Percentiles rank a stretch among this genome's conserved stretches.
Conservation (phyloP, 2,113 vertebrate species). For the Polyodon spathula region DNA sequence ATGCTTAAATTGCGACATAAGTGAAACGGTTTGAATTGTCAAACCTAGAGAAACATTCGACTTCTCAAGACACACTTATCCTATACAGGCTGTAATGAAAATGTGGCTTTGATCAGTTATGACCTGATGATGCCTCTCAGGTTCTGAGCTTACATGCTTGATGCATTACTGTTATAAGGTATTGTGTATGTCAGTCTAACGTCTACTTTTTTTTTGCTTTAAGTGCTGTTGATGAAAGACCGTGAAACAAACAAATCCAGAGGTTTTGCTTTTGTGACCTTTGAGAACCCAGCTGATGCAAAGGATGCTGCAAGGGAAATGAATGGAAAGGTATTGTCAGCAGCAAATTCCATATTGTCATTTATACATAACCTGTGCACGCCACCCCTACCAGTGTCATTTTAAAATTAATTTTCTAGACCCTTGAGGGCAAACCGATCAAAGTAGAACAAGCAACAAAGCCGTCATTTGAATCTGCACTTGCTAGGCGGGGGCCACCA, state of each 20-base stretch:
- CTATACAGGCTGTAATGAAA: conserved; percentile 45
- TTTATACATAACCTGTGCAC: no score
- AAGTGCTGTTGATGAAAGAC: conserved; percentile 95
- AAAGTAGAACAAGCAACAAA: conserved; percentile 98
- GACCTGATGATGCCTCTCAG: conserved; percentile 63
- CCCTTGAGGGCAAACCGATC: conserved; percentile 90
- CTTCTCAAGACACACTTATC: conserved; percentile 45
- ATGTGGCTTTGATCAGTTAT: conserved; percentile 39
- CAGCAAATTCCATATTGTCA: no score
- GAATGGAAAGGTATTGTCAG: conserved; percentile 95
- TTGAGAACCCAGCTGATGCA: conserved; percentile 86
- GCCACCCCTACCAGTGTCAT: no score
- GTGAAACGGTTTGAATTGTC: no score
- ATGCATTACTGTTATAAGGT: no score
- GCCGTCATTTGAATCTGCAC: conserved; percentile 81
- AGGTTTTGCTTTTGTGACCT: conserved; percentile 93
- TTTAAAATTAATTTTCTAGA: no score
- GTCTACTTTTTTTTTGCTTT: background rate
- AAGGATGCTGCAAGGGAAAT: conserved; percentile 93
- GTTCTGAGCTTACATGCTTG: conserved; percentile 60
- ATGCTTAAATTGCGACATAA: no score
- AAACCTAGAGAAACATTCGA: no score
- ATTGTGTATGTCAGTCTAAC: no score
- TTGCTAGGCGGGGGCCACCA: conserved; percentile 74
- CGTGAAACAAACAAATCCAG: conserved; percentile 95